Conservation (phyloP, 2,888 invertebrate genomes). For the Rugalucina vietnamica region DNA sequence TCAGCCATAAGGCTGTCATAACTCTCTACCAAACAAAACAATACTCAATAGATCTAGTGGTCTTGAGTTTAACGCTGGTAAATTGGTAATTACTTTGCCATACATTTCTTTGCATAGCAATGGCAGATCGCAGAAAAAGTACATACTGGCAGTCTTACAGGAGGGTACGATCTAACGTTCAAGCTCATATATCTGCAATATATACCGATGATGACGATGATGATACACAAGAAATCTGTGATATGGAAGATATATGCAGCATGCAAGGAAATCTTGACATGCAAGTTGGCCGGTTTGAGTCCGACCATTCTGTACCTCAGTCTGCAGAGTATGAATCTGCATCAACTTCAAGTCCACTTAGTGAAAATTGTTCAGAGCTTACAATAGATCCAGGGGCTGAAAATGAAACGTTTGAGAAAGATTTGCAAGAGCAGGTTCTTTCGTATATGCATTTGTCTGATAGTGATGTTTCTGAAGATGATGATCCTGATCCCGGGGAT, state of each 20-base stretch:
- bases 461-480: no score
- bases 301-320: background rate
- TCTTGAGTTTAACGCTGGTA: no score
- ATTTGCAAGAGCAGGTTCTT: background rate
- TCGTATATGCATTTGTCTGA: background rate
- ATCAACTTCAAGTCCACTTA: background rate
- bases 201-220: background rate
- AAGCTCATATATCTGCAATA: background rate
- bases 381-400: background rate
- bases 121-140: no score
- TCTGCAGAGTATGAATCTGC: background rate
- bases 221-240: background rate
- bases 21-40: no score
- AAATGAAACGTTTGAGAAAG: background rate
- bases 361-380: background rate
- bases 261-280: background rate
- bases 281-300: background rate
- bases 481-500: background rate
- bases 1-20: no score
- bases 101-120: no score
- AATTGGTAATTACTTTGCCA: no score
- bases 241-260: background rate
- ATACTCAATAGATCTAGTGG: no score
- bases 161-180: no score
- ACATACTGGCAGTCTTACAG: no score